Evolutionary conservation across 2,113 vertebrate species (phyloP), one percentile per base, ranked within the genome.

Genomic region (Sylvilagus bachmani): DNA sequence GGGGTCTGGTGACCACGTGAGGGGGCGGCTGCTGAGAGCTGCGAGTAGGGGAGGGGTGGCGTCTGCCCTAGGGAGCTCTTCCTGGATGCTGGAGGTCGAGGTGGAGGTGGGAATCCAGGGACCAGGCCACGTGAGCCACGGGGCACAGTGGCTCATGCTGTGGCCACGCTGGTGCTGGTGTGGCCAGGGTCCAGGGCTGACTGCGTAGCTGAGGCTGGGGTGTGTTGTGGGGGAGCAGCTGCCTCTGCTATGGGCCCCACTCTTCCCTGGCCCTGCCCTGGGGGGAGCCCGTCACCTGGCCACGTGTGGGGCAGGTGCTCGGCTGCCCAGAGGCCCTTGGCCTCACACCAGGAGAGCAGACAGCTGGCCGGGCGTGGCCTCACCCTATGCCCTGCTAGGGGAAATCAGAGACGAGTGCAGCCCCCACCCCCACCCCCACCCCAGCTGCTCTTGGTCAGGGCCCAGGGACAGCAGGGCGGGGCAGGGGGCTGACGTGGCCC

Each of bases 11-110:
- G 2, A 19, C 44, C 44, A 44, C 44, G 44, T 44, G 44, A 44
- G 44, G 44, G 44, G 44, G 44, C 44, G 44, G 44, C 44, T 44
- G 44, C 81, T 10, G 51, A n/a, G 78, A 49, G 31, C 19, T 74
- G n/a, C 10, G 3, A 10, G 5, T 25, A 6, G 0, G 73, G 74
- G 3, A 0, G 1, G 36, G 24, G 3, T 3, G 12, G 27, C 61
- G 19, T 6, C n/a, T 78, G 80, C 49, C 19, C 49, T 25, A 3
- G 78, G 33, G 27, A 6, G 14, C 29, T 14, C 21, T 29, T 1
- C 38, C 33, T 6, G 10, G 81, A 0, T 0, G 0, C 6, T 21
- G 29, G 62, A 77, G 44, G 44, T 61, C 4, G 1, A 22, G 78
- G 71, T 3, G 6, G 29, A 70, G 70, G 62, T 61, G 7, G 3